Base-by-base conservation (phyloP, 2,113 vertebrate genomes). In the Sylvia atricapilla region DNA sequence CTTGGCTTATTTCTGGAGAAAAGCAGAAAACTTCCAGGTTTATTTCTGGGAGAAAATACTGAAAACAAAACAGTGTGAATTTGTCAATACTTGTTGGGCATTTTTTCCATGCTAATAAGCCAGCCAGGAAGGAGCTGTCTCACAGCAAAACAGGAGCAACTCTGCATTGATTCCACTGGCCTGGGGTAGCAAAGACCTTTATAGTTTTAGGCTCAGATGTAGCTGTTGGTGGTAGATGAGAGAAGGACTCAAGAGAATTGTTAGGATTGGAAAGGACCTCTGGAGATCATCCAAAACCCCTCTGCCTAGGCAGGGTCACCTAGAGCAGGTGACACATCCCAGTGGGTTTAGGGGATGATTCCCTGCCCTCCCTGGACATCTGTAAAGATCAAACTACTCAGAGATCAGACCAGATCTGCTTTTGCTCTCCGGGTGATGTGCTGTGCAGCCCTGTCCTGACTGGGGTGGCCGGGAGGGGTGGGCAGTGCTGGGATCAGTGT, bases 1-100 rank as follows among this genome's bases (percentile, higher is more conserved):
- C 49, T 89, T 87, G 78, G 49, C 73, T 90, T 39, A 12, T 84
- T 90, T 78, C 30, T 77, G 76, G 79, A 67, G 35, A 66, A 93
- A 91, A 85, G 19, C 33, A 52, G 47, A 59, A 80, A 81, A 49
- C 22, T 64, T 77, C 12, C 37, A 64, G 16, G 41, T 78, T 74
- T 52, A 24, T 75, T 81, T 90, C 30, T 70, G 44, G 7, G 69
- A 81, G 52, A 33, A 75, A 72, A 72, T 49, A 67, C 67, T 66
- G 55, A 46, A 75, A 74, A 58, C 52, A 76, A 43, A 89, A 21
- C n/a, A 4, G 25, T 19, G 75, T 79, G 41, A 39, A 52, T 93
- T 84, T 86, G 79, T 63, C 87, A 70, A 24, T 87, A 70, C 28
- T 60, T 18, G 4, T 25, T 58, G 44, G 37, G 59, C 6, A 7